These are phyloP conservation scores for Corbicula japonica DNA, from an alignment of 2,888 invertebrate genomes.

Conservation along the genomic window DNA sequence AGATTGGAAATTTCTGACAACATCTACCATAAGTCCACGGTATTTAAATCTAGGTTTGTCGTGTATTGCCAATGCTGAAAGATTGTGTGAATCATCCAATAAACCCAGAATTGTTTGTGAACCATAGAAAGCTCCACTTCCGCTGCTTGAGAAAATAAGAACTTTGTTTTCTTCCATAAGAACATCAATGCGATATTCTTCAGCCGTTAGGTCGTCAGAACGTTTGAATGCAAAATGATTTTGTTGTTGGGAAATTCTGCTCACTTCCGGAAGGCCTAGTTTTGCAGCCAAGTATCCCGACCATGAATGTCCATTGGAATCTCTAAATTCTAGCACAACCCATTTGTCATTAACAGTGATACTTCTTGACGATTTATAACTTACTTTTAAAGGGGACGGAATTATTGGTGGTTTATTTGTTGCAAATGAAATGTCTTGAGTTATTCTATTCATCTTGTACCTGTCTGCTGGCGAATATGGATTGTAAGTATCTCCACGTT, in stretches of 20 bases:
- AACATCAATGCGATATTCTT: conserved; percentile 46
- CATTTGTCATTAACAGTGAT: conserved; percentile 34
- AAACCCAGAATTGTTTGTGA: conserved; percentile 74
- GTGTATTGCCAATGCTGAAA: conserved; percentile 41
- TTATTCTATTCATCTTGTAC: conserved; percentile 17
- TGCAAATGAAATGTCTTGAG: background rate
- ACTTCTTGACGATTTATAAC: background rate
- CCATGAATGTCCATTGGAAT: conserved; percentile 11
- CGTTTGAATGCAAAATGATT: too few relatives aligned
- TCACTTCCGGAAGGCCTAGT: conserved; percentile 15
- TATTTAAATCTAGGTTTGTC: conserved; percentile 74
- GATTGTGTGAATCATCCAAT: background rate
- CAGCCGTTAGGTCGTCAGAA: background rate
- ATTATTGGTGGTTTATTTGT: too few relatives aligned
- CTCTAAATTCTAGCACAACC: conserved; percentile 18
- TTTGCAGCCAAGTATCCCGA: conserved; percentile 10
- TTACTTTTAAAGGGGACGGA: background rate
- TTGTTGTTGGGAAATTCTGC: too few relatives aligned
- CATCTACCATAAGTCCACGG: conserved; percentile 77
- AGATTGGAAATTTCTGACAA: conserved; percentile 79
- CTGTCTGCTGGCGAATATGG: conserved; percentile 43
- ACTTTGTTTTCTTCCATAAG: conserved; percentile 51
- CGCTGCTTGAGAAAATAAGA: conserved; percentile 59
- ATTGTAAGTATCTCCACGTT: conserved; percentile 20
- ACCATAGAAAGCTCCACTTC: conserved; percentile 79